Conservation (phyloP, 2,113 vertebrate species). For the Xiphophorus couchianus region DNA sequence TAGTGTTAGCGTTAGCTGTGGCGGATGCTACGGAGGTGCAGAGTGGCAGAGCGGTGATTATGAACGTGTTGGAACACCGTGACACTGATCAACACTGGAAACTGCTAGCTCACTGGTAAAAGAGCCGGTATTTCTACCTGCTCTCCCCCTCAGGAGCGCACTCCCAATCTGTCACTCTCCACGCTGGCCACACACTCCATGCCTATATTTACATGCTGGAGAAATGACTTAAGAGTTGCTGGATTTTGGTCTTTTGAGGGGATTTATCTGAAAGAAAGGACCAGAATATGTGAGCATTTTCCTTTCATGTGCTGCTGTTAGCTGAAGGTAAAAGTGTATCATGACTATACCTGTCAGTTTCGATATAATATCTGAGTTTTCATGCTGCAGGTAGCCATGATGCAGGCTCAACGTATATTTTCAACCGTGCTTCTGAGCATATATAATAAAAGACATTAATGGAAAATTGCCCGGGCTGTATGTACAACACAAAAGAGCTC, state of each 20-base stretch:
- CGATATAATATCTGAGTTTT: slow-evolving; percentile 12
- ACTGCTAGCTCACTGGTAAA: not conserved
- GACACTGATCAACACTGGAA: not conserved
- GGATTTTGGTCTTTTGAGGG: slow-evolving; percentile 8
- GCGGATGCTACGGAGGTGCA: not conserved
- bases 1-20: not conserved
- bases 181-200: not conserved
- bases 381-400: not conserved
- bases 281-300: not conserved
- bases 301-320: slow-evolving; percentile 7
- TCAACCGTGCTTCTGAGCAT: slow-evolving; percentile 4
- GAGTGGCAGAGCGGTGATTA: slow-evolving; percentile 10
- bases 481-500: slow-evolving; percentile 15
- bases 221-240: not conserved
- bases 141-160: slow-evolving; percentile 18
- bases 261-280: slow-evolving; percentile 7
- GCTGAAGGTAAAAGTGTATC: not conserved
- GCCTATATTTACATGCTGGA: slow-evolving; percentile 6
- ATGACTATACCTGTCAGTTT: slow-evolving; percentile 1
- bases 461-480: slow-evolving; percentile 36
- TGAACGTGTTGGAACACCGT: not conserved
- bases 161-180: slow-evolving; percentile 17
- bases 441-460: slow-evolving; percentile 34
- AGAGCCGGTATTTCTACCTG: slow-evolving; percentile 1
- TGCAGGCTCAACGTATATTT: slow-evolving; percentile 1